These are phyloP conservation scores for Lepidurus arcticus DNA, from an alignment of 1,140 invertebrate species.

Conservation along the genomic window DNA sequence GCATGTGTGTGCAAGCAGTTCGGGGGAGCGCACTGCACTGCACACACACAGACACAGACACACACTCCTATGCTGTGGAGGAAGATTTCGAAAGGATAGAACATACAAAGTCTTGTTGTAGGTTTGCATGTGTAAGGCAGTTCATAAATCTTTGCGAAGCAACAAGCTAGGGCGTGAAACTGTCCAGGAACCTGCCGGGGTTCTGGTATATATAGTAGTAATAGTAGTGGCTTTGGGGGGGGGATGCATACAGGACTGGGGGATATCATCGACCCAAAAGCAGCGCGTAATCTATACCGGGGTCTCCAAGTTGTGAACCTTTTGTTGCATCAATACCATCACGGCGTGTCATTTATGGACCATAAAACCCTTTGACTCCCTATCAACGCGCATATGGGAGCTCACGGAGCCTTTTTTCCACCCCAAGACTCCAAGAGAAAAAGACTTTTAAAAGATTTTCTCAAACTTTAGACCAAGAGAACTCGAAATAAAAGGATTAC, in stretches of 20 bases:
- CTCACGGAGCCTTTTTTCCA: neutral
- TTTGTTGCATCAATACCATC: conserved; percentile 20
- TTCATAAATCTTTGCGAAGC: neutral
- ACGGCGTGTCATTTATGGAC: conserved; percentile 14
- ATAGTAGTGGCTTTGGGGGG: neutral
- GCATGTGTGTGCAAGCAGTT: too few species aligned
- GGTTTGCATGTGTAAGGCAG: conserved; percentile 1
- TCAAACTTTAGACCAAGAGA: too few species aligned
- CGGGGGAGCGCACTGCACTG: too few species aligned
- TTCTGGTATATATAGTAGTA: neutral
- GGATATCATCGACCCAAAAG: neutral
- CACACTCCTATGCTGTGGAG: too few species aligned
- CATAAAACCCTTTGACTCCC: conserved; percentile 15
- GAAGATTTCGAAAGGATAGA: too few species aligned
- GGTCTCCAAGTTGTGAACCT: neutral
- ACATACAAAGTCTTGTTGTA: neutral
- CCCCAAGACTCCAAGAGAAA: neutral
- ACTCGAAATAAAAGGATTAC: too few species aligned
- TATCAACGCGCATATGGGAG: conserved; percentile 15
- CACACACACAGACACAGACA: neutral
- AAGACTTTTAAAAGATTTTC: neutral
- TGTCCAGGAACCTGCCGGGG: conserved; percentile 16
- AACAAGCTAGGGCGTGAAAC: conserved; percentile 17
- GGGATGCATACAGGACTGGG: neutral
- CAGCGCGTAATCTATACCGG: neutral